Base-by-base conservation (phyloP, 2,797 vertebrate genomes). In the Tauraco hartlaubi region DNA sequence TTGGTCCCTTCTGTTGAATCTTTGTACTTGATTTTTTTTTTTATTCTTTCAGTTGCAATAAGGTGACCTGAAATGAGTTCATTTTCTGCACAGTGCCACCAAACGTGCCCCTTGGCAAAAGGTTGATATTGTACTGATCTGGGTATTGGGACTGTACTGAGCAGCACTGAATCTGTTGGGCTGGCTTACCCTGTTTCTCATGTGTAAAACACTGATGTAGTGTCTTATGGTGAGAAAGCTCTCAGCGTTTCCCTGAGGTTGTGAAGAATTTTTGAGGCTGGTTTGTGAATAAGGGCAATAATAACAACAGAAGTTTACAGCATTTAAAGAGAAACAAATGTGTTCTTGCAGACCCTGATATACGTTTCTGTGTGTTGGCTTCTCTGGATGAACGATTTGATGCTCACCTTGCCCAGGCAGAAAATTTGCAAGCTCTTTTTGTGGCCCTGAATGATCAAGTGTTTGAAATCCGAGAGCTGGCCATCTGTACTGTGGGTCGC, bases 361-460 rank as follows among this genome's bases (percentile, higher is more conserved):
- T 99, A 83, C 99, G 99, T 46, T 99, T 99, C 97, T 99, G 99
- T 13, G 99, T 99, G 72, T 95, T 99, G 98, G 99, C 99, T 0
- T 99, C 99, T 35, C 97, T 99, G 90, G 99, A 99, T 29, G 99
- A 99, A 94, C 98, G 99, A 28, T 99, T 99, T 12, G 99, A 99
- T 22, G 99, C 99, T 49, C 99, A 99, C 97, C 98, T 99, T 46
- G 99, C 99, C 63, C 99, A 99, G 97, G 99, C 99, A 0, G 99
- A 99, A 97, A 99, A 99, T 93, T 91, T 99, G 88, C 99, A 99
- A 97, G 99, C 99, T 4, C 98, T 99, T 68, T 99, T 99, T 91
- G 99, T 99, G 72, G 99, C 99, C 1, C 96, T 99, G 90, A 99
- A 99, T 5, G 99, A 99, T 75, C 99, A 99, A 96, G 99, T 99